Percentiles rank a stretch among this genome's conserved stretches.
phyloP scores from a whole-genome alignment of 2,113 vertebrate genomes.

The Burhinus bistriatus region DNA sequence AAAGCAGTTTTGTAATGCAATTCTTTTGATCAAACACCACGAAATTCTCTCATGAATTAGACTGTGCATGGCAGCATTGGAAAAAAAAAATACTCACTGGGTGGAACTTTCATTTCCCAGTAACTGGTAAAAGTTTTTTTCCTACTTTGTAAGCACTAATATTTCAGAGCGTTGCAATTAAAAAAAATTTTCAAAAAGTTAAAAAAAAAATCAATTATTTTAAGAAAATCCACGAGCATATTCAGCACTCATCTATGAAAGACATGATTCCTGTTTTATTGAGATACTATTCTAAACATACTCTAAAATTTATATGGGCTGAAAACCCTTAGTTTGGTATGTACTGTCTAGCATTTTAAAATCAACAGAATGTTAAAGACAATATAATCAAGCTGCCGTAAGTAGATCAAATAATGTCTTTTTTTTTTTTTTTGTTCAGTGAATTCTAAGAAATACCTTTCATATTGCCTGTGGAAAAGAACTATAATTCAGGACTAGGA shows the following conservation, averaged over 20 bases:
- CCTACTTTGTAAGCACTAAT: not conserved
- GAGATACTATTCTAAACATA: not conserved
- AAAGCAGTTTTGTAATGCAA: not conserved
- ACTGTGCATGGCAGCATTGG: not conserved
- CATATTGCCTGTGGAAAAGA: not conserved
- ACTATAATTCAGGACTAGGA: not conserved
- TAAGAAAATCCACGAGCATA: not conserved
- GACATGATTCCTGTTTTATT: not conserved
- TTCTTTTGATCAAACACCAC: not conserved
- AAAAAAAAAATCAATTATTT: not conserved
- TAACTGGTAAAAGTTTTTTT: not conserved
- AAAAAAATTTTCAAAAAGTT: not conserved
- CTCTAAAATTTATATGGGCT: not conserved
- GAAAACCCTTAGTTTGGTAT: not conserved
- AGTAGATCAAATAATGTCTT: not conserved
- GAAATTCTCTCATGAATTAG: slow-evolving; percentile 1
- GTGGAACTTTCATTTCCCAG: slow-evolving; percentile 8
- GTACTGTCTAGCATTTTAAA: not conserved
- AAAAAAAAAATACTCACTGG: slow-evolving; percentile 25
- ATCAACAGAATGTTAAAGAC: not conserved
- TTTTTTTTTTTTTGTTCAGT: not conserved
- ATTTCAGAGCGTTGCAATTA: not conserved
- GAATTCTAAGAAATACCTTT: not conserved
- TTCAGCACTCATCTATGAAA: not conserved
- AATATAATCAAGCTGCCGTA: not conserved